Conservation (phyloP, 2,797 vertebrate genomes). For the Pseudocheirus occidentalis region DNA sequence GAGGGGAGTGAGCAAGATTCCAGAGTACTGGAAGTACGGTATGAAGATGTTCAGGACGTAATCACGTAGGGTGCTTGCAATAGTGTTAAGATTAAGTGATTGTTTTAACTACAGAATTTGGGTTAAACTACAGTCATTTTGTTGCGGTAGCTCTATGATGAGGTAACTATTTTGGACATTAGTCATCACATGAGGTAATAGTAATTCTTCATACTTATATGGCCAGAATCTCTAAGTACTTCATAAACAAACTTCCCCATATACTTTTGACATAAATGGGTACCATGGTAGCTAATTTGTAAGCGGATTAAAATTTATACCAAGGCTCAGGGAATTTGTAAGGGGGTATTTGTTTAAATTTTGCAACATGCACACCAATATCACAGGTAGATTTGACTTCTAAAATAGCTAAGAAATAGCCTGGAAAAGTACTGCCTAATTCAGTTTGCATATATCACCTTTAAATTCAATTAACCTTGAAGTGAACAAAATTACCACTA, state of each 20-base stretch:
- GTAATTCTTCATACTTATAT: background rate
- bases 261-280: background rate
- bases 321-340: background rate
- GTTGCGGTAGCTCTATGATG: background rate
- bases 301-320: background rate
- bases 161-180: background rate
- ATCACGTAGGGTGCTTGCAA: background rate
- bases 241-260: background rate
- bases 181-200: background rate
- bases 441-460: background rate
- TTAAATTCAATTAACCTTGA: conserved; percentile 7
- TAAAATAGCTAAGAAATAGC: background rate
- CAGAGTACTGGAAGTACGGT: background rate
- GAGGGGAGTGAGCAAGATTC: background rate
- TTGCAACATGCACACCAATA: background rate
- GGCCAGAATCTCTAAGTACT: background rate
- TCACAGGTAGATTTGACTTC: background rate
- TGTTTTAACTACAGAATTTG: background rate
- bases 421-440: background rate
- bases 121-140: background rate
- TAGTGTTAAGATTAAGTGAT: background rate
- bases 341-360: background rate
- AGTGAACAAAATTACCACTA: background rate
- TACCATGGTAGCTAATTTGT: background rate
- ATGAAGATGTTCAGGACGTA: background rate